Evolutionary conservation across 2,888 invertebrate genomes (phyloP), one percentile per base, ranked within the genome.

Genomic region (Molanna angustata): DNA sequence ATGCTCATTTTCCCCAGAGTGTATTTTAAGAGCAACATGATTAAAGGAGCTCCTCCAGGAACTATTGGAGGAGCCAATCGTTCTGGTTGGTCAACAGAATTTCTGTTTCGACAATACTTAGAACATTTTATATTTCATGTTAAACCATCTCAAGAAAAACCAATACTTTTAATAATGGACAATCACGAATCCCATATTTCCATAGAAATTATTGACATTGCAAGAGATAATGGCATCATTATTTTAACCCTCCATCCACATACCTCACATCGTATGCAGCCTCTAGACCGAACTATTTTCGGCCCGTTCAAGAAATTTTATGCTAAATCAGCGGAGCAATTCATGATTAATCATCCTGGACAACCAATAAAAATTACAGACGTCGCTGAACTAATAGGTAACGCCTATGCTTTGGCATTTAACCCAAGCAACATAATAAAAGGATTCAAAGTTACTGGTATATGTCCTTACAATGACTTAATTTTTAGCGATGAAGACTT

Each of bases 221-320:
- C 35, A 2, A 42, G 14, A 22, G 14, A 43, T 13, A 14, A 11
- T 2, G 13, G 13, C 13, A 9, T 43, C 21, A 22, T 16, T 22
- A 4, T 43, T 20, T n/a, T 43, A 6, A 43, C 43, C 18, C 13
- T 46, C n/a, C 33, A 32, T n/a, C 46, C 46, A 33, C 32, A 46
- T 4, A 32, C 16, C 9, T 46, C n/a, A 4, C 18, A 32, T 14
- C 32, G 19, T n/a, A 16, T 31, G 19, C 46, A 46, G 19, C 46
- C 46, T 4, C 20, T 33, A 17, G 45, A 45, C 13, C 35, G 35
- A 13, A 35, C 35, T 14, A 14, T 35, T 11, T 35, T 35, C 35
- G 35, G 35, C 6, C 35, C 35, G 4, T 35, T 35, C 35, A 35
- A 35, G 14, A 27, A 27, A 11, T 11, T 7, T 27, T 27, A 27